A percentile compares a stretch with the other conserved stretches of the same genome.
These are phyloP conservation scores for Drosophila macrothrix DNA, from an alignment of 2,888 invertebrate genomes.

Conservation along the genomic window DNA sequence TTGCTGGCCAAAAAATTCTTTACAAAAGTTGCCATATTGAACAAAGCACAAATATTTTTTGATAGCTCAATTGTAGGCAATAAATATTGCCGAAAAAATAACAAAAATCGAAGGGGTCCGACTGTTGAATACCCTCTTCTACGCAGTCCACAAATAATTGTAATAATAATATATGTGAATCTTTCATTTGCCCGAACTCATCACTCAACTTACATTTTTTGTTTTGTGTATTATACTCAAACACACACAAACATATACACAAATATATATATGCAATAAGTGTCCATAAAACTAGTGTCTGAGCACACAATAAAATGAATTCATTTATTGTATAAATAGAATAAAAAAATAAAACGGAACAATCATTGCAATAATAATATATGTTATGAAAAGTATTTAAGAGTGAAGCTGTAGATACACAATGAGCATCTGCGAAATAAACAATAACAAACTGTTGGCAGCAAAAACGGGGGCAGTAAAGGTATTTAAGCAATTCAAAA, in stretches of 20 bases:
- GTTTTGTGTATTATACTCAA: neutral
- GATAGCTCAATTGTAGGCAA: conserved; percentile 2
- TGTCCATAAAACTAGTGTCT: neutral
- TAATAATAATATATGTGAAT: neutral
- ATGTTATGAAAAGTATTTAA: neutral
- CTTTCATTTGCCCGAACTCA: neutral
- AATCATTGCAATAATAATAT: neutral
- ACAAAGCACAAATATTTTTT: conserved; percentile 11
- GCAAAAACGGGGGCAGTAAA: neutral
- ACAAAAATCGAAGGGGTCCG: neutral
- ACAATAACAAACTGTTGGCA: neutral
- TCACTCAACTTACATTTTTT: neutral
- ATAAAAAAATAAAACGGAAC: neutral
- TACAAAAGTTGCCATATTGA: conserved; percentile 3
- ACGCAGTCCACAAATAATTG: neutral
- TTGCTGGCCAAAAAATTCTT: conserved; percentile 45
- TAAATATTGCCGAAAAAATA: neutral
- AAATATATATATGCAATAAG: neutral
- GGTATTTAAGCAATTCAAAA: neutral
- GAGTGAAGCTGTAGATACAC: neutral
- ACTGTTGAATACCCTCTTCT: conserved; percentile 12
- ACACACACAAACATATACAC: neutral
- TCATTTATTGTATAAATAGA: neutral
- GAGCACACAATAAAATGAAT: neutral
- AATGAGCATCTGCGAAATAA: neutral